These are phyloP conservation scores for Anisognathus igniventris DNA, from an alignment of 2,797 vertebrate species.

Conservation along the genomic window DNA sequence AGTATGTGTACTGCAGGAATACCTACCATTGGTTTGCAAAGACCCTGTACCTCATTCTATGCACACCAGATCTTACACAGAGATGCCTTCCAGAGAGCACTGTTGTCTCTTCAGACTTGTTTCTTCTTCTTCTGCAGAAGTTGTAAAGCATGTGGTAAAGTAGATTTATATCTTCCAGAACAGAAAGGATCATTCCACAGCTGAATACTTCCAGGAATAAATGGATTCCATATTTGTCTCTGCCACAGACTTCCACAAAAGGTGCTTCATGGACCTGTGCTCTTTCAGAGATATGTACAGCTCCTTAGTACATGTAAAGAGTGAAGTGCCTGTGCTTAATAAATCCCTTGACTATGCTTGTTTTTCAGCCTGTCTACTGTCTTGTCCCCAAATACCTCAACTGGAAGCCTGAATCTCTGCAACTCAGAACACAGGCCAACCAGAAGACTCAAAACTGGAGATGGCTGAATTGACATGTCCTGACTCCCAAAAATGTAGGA, in stretches of 20 bases:
- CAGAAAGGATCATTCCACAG: background rate
- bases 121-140: background rate
- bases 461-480: background rate
- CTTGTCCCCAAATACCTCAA: background rate
- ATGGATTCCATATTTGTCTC: conserved; percentile 17
- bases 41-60: background rate
- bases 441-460: background rate
- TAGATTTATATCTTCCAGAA: conserved; percentile 13
- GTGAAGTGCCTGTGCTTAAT: background rate
- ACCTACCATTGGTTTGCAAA: background rate
- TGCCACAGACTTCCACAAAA: conserved; percentile 17
- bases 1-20: background rate
- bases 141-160: background rate
- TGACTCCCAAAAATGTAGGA: background rate
- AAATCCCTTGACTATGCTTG: background rate
- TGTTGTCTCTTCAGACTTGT: background rate
- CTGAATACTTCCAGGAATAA: conserved; percentile 9
- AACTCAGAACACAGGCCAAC: fast-evolving
- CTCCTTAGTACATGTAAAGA: background rate
- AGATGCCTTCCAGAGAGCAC: background rate
- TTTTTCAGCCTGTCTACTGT: background rate
- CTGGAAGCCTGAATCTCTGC: background rate
- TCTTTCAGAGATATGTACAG: background rate
- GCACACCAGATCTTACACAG: background rate
- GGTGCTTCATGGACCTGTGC: background rate